Evolutionary conservation across 2,797 vertebrate genomes (phyloP).

Genomic region (Hyperoplus lanceolatus): DNA sequence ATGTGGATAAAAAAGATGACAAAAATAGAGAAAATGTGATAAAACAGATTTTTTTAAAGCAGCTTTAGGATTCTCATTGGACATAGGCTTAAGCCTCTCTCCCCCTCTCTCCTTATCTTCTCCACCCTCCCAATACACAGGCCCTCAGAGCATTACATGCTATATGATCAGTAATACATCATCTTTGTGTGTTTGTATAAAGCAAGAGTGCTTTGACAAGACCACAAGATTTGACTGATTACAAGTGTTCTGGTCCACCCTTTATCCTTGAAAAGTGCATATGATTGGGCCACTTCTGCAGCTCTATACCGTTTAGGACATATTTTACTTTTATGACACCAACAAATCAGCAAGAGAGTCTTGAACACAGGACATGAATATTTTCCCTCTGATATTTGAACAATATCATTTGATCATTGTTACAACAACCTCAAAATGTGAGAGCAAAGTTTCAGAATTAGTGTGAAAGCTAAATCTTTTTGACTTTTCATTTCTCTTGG

Average conservation of each 20-base stretch:
- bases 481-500: conserved; percentile 33
- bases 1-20: conserved; percentile 65
- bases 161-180: conserved; percentile 50
- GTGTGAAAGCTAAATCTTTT: background rate
- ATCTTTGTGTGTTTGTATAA: conserved; percentile 36
- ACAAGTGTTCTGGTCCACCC: conserved; percentile 15
- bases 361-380: conserved; percentile 10
- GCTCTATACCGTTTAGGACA: conserved; percentile 16
- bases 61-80: conserved; percentile 76
- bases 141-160: conserved; percentile 28
- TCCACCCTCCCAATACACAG: conserved; percentile 32
- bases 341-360: conserved; percentile 7
- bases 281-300: background rate
- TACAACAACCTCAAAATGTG: background rate
- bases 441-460: background rate
- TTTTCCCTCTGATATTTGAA: background rate
- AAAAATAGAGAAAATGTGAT: conserved; percentile 66
- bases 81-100: conserved; percentile 63
- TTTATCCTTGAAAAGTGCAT: conserved; percentile 1
- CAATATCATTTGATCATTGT: background rate
- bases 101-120: conserved; percentile 41
- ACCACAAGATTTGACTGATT: conserved; percentile 5
- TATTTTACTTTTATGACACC: conserved; percentile 3
- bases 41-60: conserved; percentile 77
- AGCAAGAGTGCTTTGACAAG: conserved; percentile 5